Evolutionary conservation across 2,888 invertebrate species (phyloP), one percentile per base, ranked within the genome.

Genomic region (Agrochola lychnidis): DNA sequence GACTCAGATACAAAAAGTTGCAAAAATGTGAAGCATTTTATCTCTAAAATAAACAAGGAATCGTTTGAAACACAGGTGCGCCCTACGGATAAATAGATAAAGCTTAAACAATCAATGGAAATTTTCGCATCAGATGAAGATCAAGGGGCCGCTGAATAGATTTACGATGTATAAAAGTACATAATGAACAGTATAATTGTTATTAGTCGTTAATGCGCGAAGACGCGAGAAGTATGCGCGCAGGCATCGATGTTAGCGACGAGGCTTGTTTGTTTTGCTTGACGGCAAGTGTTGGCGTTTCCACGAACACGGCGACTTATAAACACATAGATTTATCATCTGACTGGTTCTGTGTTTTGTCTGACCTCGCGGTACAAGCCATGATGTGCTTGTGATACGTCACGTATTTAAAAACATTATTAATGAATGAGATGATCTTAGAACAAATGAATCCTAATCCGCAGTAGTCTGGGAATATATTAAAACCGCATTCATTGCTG

Each of bases 121-220:
- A 74, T 76, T 74, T 79, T 79, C 70, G 59, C 42, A 48, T 78
- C 66, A 42, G 57, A 71, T 61, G 59, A 87, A 83, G 83, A 83
- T 85, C 83, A 80, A 79, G 81, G 72, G 73, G 78, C 77, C 73
- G 57, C 72, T 67, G 73, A 73, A 83, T 56, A 69, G 73, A 83
- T 88, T 90, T 87, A 89, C 85, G 76, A 76, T 82, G 75, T 85
- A 82, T 76, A 79, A 83, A 85, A 85, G 84, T 83, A 84, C 81
- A 87, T 83, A 81, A 88, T 86, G 82, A 81, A 83, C 82, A 82
- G 81, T 86, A 84, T 85, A 85, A 87, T 90, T 87, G 78, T 83
- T 82, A 87, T 87, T 83, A 82, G 83, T 86, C 86, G 86, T 90
- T 81, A 88, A 89, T 87, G 69, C 70, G 70, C 75, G 64, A 51